Conservation (phyloP, 2,797 vertebrate species). For the Pseudochromis fuscus region DNA sequence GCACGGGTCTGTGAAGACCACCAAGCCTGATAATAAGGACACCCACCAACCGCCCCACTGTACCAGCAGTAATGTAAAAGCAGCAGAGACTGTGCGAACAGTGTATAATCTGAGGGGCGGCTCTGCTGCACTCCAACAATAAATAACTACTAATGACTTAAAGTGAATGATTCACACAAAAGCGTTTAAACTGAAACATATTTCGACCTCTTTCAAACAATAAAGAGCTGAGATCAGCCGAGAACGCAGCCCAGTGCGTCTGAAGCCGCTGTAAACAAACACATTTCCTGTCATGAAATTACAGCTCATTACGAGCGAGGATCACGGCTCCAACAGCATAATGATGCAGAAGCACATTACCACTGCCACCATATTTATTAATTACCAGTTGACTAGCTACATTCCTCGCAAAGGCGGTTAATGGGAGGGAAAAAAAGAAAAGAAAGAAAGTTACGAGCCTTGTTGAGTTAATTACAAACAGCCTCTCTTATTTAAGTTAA, state of each 20-base stretch:
- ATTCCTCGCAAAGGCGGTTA: slow-evolving; percentile 76
- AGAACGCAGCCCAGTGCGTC: slow-evolving; percentile 17
- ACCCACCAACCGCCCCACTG: slow-evolving; percentile 52
- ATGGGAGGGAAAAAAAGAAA: slow-evolving; percentile 56
- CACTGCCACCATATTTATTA: slow-evolving; percentile 80
- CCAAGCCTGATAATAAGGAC: slow-evolving; percentile 59
- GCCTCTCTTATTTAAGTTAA: slow-evolving; percentile 66
- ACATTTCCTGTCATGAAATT: slow-evolving; percentile 83
- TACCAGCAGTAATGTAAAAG: slow-evolving; percentile 52
- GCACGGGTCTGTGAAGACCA: slow-evolving; percentile 71
- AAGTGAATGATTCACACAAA: slow-evolving; percentile 25
- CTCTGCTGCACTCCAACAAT: background rate
- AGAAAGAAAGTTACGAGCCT: slow-evolving; percentile 71
- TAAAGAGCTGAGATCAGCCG: slow-evolving; percentile 42
- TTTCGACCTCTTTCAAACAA: slow-evolving; percentile 37
- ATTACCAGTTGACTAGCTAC: slow-evolving; percentile 80
- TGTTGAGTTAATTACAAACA: slow-evolving; percentile 85
- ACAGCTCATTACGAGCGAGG: slow-evolving; percentile 80
- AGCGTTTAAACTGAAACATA: slow-evolving; percentile 39
- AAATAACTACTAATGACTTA: background rate
- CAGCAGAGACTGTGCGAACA: slow-evolving; percentile 10
- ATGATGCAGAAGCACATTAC: slow-evolving; percentile 83
- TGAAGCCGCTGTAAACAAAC: slow-evolving; percentile 79
- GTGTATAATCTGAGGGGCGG: background rate
- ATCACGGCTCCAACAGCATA: slow-evolving; percentile 78